These are phyloP conservation scores for Pseudorasbora parva DNA, from an alignment of 2,113 vertebrate genomes.

Conservation along the genomic window DNA sequence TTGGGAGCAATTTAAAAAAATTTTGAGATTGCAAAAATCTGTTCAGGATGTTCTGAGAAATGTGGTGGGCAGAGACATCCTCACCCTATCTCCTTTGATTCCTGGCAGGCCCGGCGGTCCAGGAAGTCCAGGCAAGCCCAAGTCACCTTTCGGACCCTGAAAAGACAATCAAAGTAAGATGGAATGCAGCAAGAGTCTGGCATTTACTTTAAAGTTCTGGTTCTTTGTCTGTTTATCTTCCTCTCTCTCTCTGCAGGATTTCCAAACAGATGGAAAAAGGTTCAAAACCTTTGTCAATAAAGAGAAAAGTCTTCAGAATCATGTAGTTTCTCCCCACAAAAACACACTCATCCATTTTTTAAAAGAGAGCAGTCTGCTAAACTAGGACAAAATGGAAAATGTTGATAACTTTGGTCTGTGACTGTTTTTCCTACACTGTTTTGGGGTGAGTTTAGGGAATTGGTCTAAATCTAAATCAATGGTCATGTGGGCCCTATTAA, in stretches of 20 bases:
- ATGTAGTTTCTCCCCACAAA: constrained; percentile 78
- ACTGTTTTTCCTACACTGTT: too few species aligned
- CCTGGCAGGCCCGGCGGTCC: constrained; percentile 83
- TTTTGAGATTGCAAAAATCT: neutral
- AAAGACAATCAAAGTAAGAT: constrained; percentile 36
- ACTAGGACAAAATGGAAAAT: constrained; percentile 3
- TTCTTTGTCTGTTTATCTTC: constrained; percentile 74
- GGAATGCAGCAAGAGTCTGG: neutral
- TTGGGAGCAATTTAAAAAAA: neutral
- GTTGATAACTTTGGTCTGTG: neutral
- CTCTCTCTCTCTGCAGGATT: constrained; percentile 86
- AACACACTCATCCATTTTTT: neutral
- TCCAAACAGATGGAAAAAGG: constrained; percentile 78
- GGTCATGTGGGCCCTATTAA: too few species aligned
- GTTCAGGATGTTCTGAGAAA: neutral
- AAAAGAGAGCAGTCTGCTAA: neutral
- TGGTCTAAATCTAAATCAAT: too few species aligned
- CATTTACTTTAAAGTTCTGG: neutral
- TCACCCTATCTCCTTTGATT: constrained; percentile 47
- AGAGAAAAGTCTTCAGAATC: constrained; percentile 57
- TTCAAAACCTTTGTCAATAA: neutral
- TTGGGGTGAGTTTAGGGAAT: too few species aligned
- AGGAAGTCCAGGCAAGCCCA: constrained; percentile 82
- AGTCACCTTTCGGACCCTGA: constrained; percentile 80
- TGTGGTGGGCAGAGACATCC: neutral